Evolutionary conservation across 2,888 invertebrate species (phyloP), one percentile per base, ranked within the genome.

Genomic region (Drosophila eohydei): DNA sequence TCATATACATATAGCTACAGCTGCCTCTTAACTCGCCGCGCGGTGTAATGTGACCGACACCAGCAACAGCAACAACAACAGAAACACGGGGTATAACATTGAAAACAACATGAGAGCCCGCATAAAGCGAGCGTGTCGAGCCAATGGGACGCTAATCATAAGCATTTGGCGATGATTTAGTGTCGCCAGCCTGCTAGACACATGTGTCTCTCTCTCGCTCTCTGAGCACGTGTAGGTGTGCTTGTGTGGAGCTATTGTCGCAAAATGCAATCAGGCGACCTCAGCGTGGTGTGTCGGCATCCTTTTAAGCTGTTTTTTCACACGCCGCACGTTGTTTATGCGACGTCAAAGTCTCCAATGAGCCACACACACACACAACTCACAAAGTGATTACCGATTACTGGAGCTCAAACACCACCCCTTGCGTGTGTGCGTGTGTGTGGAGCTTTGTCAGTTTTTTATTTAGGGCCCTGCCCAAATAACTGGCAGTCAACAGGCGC

Each of bases 81-180:
- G 36, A 43, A 63, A 41, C 40, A 67, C 38, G 44, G 51, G 32
- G 30, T 26, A 52, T 36, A 40, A 40, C 54, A 54, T 54, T 38
- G 54, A 28, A 32, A 64, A 66, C 40, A 62, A 54, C 41, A 64
- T 30, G 44, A 66, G 70, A 67, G 36, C 88, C 80, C 80, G 85
- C 83, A 80, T 81, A 77, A 80, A 80, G 83, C 63, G 83, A 80
- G 71, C 74, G 80, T 80, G 68, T 79, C 80, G 78, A 61, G 64
- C 55, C 78, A 69, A 50, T 68, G 75, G 70, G 64, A 78, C 78
- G 79, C 83, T 89, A 86, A 86, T 86, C 89, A 89, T 85, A 89
- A 89, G 86, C 88, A 88, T 86, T 86, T 88, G 83, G 73, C 74
- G 72, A 87, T 87, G 87, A 87, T 87, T 87, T 88, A 87, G 88